Evolutionary conservation across 2,888 invertebrate species (phyloP).

Genomic region (Cryptus armator): DNA sequence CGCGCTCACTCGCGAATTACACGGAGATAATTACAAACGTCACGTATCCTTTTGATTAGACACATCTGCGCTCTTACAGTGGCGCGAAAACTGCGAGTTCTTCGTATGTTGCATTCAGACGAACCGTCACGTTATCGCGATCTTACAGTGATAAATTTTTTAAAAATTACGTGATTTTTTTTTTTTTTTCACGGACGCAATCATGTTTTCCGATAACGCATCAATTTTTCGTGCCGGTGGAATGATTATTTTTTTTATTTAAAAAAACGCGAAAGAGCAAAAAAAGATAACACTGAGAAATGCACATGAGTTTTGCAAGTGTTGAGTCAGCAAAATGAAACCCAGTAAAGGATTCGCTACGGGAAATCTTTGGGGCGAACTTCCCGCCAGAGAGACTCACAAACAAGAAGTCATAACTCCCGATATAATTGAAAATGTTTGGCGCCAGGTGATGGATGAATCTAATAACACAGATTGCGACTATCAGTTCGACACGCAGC

Average conservation of each 20-base stretch:
- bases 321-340: constrained; percentile 76
- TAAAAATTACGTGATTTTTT: background rate
- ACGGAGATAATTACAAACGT: constrained; percentile 1
- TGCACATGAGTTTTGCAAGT: background rate
- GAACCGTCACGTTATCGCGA: constrained; percentile 29
- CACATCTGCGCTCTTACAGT: constrained; percentile 52
- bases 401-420: constrained; percentile 84
- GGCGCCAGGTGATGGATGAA: constrained; percentile 83
- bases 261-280: background rate
- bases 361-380: constrained; percentile 81
- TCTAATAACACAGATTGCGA: constrained; percentile 80
- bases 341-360: constrained; percentile 76
- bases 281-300: background rate
- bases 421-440: constrained; percentile 83
- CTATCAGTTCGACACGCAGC: constrained; percentile 79
- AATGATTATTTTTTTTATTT: background rate
- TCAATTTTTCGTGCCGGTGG: background rate
- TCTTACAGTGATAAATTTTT: background rate
- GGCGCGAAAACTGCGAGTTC: constrained; percentile 69
- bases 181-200: background rate
- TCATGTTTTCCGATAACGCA: background rate
- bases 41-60: constrained; percentile 42
- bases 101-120: constrained; percentile 2
- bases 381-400: constrained; percentile 80
- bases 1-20: background rate